Evolutionary conservation across 2,113 vertebrate genomes (phyloP).

Genomic region (Jaculus jaculus): DNA sequence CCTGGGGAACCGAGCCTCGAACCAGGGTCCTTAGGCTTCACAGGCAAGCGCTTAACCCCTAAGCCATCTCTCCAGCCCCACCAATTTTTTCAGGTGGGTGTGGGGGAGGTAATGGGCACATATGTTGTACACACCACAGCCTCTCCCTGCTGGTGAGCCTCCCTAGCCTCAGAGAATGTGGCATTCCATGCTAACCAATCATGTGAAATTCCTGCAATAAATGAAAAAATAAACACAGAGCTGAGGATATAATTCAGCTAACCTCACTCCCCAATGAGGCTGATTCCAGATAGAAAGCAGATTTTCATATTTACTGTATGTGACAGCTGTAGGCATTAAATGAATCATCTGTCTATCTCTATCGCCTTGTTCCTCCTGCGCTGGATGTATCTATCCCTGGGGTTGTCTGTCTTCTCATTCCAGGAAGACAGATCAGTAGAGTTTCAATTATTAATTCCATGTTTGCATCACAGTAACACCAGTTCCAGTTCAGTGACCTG

Average conservation of each 20-base stretch:
- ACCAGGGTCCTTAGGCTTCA: no score
- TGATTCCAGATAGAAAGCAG: slow-evolving; percentile 78
- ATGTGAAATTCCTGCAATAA: slow-evolving; percentile 71
- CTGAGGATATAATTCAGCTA: slow-evolving; percentile 75
- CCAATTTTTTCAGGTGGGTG: neutral
- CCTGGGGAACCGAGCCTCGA: no score
- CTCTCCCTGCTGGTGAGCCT: neutral
- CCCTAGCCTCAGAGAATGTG: slow-evolving; percentile 51
- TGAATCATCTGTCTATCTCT: slow-evolving; percentile 74
- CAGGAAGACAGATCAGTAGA: slow-evolving; percentile 68
- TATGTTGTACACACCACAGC: neutral
- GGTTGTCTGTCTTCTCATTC: slow-evolving; percentile 77
- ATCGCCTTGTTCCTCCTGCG: slow-evolving; percentile 61
- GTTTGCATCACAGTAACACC: slow-evolving; percentile 73
- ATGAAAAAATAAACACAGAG: slow-evolving; percentile 76
- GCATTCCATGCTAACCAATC: slow-evolving; percentile 65
- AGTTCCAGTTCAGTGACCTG: slow-evolving; percentile 81
- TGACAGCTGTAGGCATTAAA: slow-evolving; percentile 80
- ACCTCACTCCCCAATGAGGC: slow-evolving; percentile 49
- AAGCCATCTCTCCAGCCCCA: no score
- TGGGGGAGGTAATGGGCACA: neutral
- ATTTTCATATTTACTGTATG: slow-evolving; percentile 79
- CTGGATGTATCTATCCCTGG: slow-evolving; percentile 68
- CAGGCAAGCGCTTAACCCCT: no score
- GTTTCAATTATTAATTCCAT: slow-evolving; percentile 82